Evolutionary conservation across 2,113 vertebrate genomes (phyloP).

Genomic region (Mastomys natalensis): DNA sequence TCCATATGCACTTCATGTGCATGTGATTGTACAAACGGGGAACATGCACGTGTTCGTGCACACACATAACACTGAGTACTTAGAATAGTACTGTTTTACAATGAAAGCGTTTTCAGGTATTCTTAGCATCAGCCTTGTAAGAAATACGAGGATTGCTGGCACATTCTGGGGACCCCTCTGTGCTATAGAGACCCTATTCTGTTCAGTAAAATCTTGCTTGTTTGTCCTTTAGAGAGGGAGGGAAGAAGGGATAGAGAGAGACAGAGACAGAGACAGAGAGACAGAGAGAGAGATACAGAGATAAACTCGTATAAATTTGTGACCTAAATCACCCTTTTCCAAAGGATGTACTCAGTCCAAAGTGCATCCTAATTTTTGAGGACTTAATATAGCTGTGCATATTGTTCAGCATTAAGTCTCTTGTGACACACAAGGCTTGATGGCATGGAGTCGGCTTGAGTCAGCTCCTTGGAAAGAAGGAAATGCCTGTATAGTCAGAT

Average conservation of each 20-base stretch:
- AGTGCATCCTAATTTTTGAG: background rate
- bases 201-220: background rate
- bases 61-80: background rate
- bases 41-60: too few relatives aligned
- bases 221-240: background rate
- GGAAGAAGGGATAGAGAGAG: background rate
- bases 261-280: too few relatives aligned
- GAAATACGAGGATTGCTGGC: background rate
- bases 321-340: background rate
- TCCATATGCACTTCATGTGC: background rate
- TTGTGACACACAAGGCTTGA: background rate
- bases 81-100: conserved; percentile 28
- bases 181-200: background rate
- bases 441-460: background rate
- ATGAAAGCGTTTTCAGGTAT: background rate
- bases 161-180: background rate
- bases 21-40: background rate
- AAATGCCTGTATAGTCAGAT: background rate
- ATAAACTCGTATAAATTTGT: background rate
- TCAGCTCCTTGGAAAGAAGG: conserved; percentile 25
- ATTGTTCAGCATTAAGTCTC: background rate
- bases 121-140: background rate
- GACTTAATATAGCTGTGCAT: background rate
- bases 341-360: background rate
- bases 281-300: background rate